Percentiles rank a stretch among this genome's conserved stretches.
phyloP scores from a whole-genome alignment of 2,113 vertebrate species.

The Rutilus rutilus region DNA sequence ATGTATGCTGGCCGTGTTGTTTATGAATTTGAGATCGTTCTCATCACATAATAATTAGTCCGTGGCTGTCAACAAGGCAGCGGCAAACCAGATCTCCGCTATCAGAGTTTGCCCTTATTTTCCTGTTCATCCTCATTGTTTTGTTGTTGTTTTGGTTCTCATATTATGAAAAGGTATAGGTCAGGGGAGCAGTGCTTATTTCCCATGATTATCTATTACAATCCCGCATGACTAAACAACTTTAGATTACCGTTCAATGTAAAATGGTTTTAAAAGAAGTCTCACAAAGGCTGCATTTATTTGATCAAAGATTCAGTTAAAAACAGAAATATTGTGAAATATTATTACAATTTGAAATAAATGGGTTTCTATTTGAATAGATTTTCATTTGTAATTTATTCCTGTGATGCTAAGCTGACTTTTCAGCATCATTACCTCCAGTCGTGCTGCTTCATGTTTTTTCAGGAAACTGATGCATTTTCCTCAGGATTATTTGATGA shows the following conservation, averaged over 20 bases:
- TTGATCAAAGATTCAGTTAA: not conserved
- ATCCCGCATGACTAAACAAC: not conserved
- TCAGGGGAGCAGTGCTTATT: not conserved
- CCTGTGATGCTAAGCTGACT: not conserved
- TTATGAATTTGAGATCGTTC: not conserved
- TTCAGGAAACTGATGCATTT: not conserved
- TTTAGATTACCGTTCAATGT: not conserved
- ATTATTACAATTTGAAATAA: not conserved
- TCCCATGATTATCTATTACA: slow-evolving; percentile 13
- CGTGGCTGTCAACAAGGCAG: not conserved
- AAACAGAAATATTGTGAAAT: not conserved
- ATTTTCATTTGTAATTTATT: not conserved
- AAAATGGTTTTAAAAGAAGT: not conserved
- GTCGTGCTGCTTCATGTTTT: not conserved
- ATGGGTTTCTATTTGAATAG: not conserved
- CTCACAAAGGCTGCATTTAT: not conserved
- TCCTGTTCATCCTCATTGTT: not conserved
- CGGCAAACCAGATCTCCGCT: not conserved
- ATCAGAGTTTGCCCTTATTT: slow-evolving; percentile 28
- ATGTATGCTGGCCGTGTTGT: not conserved
- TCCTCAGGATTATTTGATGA: not conserved
- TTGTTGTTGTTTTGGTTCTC: slow-evolving; percentile 27
- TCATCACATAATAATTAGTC: not conserved
- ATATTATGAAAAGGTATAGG: not conserved
- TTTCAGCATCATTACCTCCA: not conserved